A percentile compares a stretch with the other conserved stretches of the same genome.
These are phyloP conservation scores for Oceanodroma leucorhoa DNA, from an alignment of 2,797 vertebrate genomes.

Conservation along the genomic window DNA sequence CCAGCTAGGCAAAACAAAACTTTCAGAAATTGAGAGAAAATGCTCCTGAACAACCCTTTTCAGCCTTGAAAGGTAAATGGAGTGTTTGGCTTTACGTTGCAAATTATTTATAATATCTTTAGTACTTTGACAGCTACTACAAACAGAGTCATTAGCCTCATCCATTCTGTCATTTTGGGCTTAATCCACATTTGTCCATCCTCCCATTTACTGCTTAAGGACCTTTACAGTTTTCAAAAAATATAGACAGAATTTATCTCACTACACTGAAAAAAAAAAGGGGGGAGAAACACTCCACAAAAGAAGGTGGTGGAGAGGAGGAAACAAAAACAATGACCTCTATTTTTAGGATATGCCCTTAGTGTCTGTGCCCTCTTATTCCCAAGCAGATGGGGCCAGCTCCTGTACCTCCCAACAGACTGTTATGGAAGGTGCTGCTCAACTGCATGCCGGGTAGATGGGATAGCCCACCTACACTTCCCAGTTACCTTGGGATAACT, in stretches of 20 bases:
- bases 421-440: neutral
- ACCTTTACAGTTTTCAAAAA: neutral
- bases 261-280: no score
- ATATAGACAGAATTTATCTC: neutral
- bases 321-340: neutral
- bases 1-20: neutral
- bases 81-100: neutral
- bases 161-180: neutral
- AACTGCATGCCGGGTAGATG: accelerated
- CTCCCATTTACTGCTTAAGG: neutral
- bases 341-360: neutral
- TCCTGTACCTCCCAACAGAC: accelerated
- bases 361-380: neutral
- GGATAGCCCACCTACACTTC: neutral
- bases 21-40: neutral
- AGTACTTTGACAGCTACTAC: neutral
- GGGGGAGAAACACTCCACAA: no score
- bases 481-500: neutral
- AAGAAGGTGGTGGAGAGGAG: no score
- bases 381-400: no score
- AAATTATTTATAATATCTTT: neutral
- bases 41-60: neutral
- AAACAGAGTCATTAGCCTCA: neutral
- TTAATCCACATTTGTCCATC: neutral
- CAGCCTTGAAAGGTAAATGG: neutral